A percentile compares a stretch with the other conserved stretches of the same genome.
Conservation (phyloP, 2,888 invertebrate species). For the Nesidiocoris tenuis region DNA sequence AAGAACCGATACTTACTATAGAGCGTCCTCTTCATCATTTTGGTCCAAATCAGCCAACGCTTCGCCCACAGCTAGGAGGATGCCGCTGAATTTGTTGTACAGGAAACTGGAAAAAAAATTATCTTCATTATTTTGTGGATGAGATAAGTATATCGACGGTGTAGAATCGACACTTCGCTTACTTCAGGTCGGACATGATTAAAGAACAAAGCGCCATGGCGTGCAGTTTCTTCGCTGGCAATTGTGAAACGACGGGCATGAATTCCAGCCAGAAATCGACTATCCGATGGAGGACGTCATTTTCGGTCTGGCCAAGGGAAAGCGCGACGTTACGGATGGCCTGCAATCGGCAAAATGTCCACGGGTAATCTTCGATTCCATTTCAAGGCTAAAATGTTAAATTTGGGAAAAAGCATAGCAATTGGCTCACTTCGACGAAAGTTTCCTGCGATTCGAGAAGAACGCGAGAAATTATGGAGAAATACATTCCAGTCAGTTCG, state of each 20-base stretch:
- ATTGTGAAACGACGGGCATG: slow-evolving; percentile 74
- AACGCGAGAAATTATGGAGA: slow-evolving; percentile 76
- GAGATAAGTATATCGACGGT: too few relatives aligned
- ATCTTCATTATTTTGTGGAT: too few relatives aligned
- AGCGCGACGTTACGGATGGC: slow-evolving; percentile 52
- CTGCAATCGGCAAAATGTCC: slow-evolving; percentile 48
- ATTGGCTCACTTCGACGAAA: slow-evolving; percentile 54
- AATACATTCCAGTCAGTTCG: slow-evolving; percentile 72
- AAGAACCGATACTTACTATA: not conserved
- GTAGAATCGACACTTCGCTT: too few relatives aligned
- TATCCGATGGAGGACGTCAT: slow-evolving; percentile 68
- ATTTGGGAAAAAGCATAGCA: too few relatives aligned
- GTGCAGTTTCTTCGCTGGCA: slow-evolving; percentile 79
- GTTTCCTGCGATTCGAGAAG: slow-evolving; percentile 63
- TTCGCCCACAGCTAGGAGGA: slow-evolving; percentile 73
- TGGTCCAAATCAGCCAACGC: slow-evolving; percentile 65
- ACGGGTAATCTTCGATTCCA: too few relatives aligned
- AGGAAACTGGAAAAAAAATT: slow-evolving; percentile 65
- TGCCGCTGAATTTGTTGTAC: slow-evolving; percentile 69
- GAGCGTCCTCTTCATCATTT: not conserved
- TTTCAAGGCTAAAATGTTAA: too few relatives aligned
- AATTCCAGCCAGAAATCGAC: slow-evolving; percentile 76
- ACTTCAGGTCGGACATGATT: slow-evolving; percentile 53
- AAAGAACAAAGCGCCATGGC: slow-evolving; percentile 61
- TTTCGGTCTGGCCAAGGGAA: slow-evolving; percentile 53